A percentile compares a stretch with the other conserved stretches of the same genome.
phyloP scores from a whole-genome alignment of 2,797 vertebrate genomes.

The Propithecus perrieri region DNA sequence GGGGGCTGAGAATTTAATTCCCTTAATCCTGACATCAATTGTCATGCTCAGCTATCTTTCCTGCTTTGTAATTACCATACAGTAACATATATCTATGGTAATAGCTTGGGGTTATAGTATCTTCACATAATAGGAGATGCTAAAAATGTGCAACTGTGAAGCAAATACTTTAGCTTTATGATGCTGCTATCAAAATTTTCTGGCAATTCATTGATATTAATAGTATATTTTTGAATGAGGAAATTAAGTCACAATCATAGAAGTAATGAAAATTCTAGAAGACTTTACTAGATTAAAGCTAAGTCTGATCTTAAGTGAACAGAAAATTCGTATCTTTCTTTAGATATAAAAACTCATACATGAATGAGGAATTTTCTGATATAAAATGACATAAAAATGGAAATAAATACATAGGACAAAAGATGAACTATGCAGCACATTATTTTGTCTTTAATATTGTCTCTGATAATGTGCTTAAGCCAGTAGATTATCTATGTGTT shows the following conservation, averaged over 20 bases:
- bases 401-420: background rate
- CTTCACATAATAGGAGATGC: background rate
- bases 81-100: background rate
- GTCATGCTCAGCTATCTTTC: background rate
- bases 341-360: background rate
- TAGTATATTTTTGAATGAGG: background rate
- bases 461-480: background rate
- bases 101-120: background rate
- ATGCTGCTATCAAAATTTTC: background rate
- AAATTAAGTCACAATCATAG: background rate
- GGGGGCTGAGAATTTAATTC: background rate
- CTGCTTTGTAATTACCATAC: background rate
- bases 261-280: background rate
- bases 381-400: background rate
- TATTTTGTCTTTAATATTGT: background rate
- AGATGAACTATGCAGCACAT: background rate
- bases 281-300: background rate
- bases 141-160: background rate
- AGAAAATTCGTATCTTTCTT: background rate
- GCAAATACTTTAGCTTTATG: background rate
- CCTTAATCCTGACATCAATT: background rate
- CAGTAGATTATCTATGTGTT: background rate
- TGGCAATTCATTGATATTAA: background rate
- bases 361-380: background rate
- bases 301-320: background rate